These are phyloP conservation scores for Drosophila robusta DNA, from an alignment of 2,888 invertebrate genomes.

Conservation along the genomic window DNA sequence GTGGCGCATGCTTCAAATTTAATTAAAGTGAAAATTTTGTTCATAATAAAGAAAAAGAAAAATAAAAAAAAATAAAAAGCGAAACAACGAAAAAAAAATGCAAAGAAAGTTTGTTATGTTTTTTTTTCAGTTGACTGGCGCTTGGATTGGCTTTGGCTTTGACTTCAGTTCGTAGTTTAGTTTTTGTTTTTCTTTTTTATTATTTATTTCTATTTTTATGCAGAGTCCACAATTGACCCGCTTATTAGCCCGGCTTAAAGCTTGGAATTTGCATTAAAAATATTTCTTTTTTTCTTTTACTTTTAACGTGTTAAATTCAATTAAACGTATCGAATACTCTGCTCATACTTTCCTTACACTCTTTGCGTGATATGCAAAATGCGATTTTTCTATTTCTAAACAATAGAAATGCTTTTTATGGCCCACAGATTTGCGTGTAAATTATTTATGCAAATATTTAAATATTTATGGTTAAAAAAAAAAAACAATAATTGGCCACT, in stretches of 20 bases:
- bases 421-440: conserved; percentile 54
- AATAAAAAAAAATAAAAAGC: conserved; percentile 27
- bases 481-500: conserved; percentile 52
- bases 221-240: conserved; percentile 68
- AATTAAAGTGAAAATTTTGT: conserved; percentile 76
- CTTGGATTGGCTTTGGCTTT: conserved; percentile 44
- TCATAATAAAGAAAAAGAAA: conserved; percentile 42
- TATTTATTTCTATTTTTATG: conserved; percentile 51
- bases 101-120: conserved; percentile 73
- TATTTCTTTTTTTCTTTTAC: conserved; percentile 38
- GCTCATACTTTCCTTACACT: conserved; percentile 64
- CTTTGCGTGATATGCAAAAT: conserved; percentile 39
- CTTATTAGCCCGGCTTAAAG: conserved; percentile 63
- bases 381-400: conserved; percentile 12
- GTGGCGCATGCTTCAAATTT: conserved; percentile 77
- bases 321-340: conserved; percentile 51
- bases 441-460: conserved; percentile 65
- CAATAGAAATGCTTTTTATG: conserved; percentile 15
- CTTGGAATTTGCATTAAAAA: conserved; percentile 53
- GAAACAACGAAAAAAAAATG: conserved; percentile 38
- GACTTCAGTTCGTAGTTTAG: conserved; percentile 14
- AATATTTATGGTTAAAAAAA: conserved; percentile 22
- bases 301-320: conserved; percentile 60
- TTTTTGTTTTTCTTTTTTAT: conserved; percentile 22
- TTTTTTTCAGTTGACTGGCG: conserved; percentile 49